These are phyloP conservation scores for Netelia fuscicornis DNA, from an alignment of 2,888 invertebrate genomes.

Conservation along the genomic window DNA sequence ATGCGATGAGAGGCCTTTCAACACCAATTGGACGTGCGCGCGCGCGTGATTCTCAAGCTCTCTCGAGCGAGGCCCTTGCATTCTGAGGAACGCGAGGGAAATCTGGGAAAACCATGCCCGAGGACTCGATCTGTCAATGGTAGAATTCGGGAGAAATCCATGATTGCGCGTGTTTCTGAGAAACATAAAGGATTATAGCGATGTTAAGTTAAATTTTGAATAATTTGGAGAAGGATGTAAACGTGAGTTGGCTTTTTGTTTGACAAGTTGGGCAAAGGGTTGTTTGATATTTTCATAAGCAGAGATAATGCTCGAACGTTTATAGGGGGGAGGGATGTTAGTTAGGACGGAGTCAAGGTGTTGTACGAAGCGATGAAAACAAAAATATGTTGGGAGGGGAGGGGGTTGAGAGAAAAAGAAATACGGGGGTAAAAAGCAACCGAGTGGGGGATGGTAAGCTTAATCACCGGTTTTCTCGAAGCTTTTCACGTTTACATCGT, in stretches of 20 bases:
- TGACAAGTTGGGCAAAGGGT: too few relatives aligned
- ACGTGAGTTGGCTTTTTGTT: too few relatives aligned
- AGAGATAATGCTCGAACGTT: too few relatives aligned
- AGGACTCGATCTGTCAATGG: not conserved
- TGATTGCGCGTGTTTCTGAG: too few relatives aligned
- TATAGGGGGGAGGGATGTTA: too few relatives aligned
- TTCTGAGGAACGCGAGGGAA: not conserved
- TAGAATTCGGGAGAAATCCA: too few relatives aligned
- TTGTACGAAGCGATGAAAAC: not conserved
- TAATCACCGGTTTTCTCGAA: slow-evolving; percentile 47
- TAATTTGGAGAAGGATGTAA: too few relatives aligned
- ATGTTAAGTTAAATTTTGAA: too few relatives aligned
- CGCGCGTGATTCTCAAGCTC: slow-evolving; percentile 63
- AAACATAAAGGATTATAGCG: too few relatives aligned
- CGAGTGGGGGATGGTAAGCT: slow-evolving; percentile 12
- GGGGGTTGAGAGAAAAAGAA: not conserved
- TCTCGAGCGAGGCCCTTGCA: not conserved
- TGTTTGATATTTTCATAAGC: too few relatives aligned
- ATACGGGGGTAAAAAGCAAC: slow-evolving; percentile 22
- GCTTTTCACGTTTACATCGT: slow-evolving; percentile 36
- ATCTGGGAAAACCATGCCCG: not conserved
- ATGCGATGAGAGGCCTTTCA: slow-evolving; percentile 72
- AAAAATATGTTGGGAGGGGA: too few relatives aligned
- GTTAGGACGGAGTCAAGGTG: too few relatives aligned
- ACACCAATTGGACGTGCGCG: slow-evolving; percentile 77